Base-by-base conservation (phyloP, 1,140 invertebrate genomes). In the Brachionus rubens region DNA sequence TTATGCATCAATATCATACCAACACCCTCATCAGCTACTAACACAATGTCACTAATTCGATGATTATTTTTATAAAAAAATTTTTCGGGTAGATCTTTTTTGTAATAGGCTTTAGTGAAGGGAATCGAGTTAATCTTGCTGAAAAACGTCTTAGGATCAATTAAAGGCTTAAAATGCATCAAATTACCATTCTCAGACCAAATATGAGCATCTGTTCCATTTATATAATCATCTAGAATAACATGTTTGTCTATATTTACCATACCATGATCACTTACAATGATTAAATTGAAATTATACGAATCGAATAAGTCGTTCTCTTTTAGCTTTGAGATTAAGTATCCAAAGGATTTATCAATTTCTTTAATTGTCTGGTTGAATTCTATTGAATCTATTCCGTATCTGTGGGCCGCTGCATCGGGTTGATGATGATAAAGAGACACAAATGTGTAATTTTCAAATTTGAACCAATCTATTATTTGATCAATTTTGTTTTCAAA, bases 41-140 rank as follows among this genome's bases (percentile, higher is more conserved):
- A 41, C 14, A 81, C 7, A 7, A 81, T 78, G 1, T 79, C 79
- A 43, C 79, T 59, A 14, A 89, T 82, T 67, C 89, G 80, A 40
- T 80, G 78, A 80, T 88, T 88, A 46, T 88, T 86, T 67, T 83
- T 86, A 76, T 89, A 90, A 80, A 89, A 87, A 83, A 86, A 89
- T 62, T 85, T 81, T 24, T 87, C 80, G 21, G 87, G 86, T 75
- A 88, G 85, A 21, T 86, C 79, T 77, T 86, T 88, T 78, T 82
- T 85, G 78, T 87, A 90, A 78, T 87, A 90, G 12, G 24, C 24
- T 5, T 6, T 50, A 3, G 24, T 50, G 16, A 4, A 4, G 6
- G 16, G 7, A 5, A 50, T 50, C 24, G 3, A 5, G 3, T 26
- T 50, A 5, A 50, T 19, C 12, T 12, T 3, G 7, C 4, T 4